phyloP scores from a whole-genome alignment of 2,888 invertebrate genomes.

The Melinaea marsaeus region DNA sequence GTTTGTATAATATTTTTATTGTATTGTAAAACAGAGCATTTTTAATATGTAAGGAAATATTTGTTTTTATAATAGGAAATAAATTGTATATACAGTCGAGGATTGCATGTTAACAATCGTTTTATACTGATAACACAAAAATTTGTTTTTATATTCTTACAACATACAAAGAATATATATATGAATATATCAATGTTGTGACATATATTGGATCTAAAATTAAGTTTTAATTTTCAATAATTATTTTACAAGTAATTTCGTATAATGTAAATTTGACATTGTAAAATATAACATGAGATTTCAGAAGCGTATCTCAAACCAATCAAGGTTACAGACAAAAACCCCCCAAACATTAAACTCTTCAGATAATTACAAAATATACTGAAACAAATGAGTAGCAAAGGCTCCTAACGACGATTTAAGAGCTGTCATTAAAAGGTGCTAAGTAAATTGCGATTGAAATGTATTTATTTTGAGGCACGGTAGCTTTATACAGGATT shows the following conservation, averaged over 20 bases:
- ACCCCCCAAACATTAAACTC: constrained; percentile 19
- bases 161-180: no score
- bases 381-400: constrained; percentile 27
- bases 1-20: not conserved
- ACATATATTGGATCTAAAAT: no score
- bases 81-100: no score
- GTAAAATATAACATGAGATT: not conserved
- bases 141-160: no score
- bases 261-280: not conserved
- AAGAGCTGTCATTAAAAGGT: constrained; percentile 30
- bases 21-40: no score
- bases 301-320: constrained; percentile 2
- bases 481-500: constrained; percentile 2
- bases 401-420: constrained; percentile 24
- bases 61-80: no score
- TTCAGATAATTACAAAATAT: constrained; percentile 26
- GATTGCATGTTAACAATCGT: no score
- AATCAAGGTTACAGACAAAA: constrained; percentile 18
- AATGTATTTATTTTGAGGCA: constrained; percentile 25
- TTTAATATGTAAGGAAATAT: no score
- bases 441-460: constrained; percentile 35
- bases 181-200: no score
- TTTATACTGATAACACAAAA: no score
- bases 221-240: no score
- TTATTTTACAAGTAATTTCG: no score